Conservation (phyloP, 2,113 vertebrate species). For the Axis porcinus region DNA sequence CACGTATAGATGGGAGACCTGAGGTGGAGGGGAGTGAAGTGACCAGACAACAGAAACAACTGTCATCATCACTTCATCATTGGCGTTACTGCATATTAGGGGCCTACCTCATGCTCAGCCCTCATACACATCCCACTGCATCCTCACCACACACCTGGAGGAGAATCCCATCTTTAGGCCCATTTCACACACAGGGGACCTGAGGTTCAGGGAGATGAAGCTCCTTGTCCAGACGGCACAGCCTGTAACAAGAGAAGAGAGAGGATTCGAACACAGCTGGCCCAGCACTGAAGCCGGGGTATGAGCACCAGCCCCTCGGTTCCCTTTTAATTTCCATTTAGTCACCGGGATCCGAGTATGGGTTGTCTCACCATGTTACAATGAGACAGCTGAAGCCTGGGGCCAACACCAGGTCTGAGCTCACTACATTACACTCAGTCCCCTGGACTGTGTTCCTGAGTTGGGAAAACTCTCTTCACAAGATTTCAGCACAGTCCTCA, state of each 20-base stretch:
- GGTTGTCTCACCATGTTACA: neutral
- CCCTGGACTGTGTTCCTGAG: neutral
- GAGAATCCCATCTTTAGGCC: neutral
- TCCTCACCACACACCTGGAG: neutral
- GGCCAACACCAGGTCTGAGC: neutral
- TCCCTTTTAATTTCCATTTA: neutral
- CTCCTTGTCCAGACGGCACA: neutral
- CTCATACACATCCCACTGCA: fast-evolving
- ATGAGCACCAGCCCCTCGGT: neutral
- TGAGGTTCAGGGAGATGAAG: neutral
- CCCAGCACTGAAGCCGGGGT: neutral
- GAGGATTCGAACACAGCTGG: neutral
- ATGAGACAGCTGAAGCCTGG: neutral
- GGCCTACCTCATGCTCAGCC: too few species aligned
- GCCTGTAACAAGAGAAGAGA: neutral
- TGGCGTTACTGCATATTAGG: fast-evolving
- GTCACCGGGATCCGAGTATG: fast-evolving
- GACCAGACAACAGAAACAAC: neutral
- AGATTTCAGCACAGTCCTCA: neutral
- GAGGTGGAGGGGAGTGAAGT: too few species aligned
- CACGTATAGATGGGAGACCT: fast-evolving
- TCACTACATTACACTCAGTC: fast-evolving
- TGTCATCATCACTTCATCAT: too few species aligned
- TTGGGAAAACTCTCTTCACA: neutral
- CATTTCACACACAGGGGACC: neutral